Conservation (phyloP, 2,113 vertebrate species). For the Chauna torquata region DNA sequence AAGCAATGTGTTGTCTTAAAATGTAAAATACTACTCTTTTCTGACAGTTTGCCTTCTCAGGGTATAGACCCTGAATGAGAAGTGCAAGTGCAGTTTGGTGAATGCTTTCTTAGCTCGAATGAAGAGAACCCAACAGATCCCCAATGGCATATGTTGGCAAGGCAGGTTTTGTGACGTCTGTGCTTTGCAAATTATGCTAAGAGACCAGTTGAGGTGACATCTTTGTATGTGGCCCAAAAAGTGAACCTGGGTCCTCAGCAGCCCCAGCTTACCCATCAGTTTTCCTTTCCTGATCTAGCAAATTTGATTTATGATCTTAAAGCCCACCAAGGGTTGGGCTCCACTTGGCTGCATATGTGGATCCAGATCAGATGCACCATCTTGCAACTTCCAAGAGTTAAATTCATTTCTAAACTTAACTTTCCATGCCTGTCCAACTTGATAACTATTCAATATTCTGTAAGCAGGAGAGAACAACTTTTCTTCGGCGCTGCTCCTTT, state of each 20-base stretch:
- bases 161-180: neutral
- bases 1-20: neutral
- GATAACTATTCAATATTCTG: neutral
- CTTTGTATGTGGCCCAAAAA: neutral
- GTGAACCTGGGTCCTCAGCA: neutral
- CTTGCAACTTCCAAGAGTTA: neutral
- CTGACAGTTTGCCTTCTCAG: neutral
- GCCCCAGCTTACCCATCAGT: neutral
- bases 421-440: neutral
- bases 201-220: neutral
- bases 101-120: neutral
- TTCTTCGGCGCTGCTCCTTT: accelerated
- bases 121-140: neutral
- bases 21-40: neutral
- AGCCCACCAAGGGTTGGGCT: neutral
- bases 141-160: neutral
- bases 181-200: neutral
- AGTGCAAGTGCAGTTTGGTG: neutral
- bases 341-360: neutral
- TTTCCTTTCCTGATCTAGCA: neutral
- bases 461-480: neutral
- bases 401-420: neutral
- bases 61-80: neutral
- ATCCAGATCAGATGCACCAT: neutral
- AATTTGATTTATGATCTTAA: neutral